A percentile compares a stretch with the other conserved stretches of the same genome.
phyloP scores from a whole-genome alignment of 1,140 invertebrate genomes.

The Argopecten irradians region DNA sequence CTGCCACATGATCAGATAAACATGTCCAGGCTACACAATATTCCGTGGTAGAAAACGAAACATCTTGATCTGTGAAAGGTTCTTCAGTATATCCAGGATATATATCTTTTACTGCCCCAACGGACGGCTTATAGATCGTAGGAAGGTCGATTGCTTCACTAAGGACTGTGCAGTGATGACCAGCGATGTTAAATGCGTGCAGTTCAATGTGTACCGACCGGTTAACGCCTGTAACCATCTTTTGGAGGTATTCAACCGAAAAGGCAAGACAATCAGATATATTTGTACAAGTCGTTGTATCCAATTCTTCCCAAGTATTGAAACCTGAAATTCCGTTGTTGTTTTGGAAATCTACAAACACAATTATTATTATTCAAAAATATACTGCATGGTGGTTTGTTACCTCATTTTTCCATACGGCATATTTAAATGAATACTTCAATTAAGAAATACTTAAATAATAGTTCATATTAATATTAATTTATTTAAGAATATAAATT shows the following conservation, averaged over 20 bases:
- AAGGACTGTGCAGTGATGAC: constrained; percentile 41
- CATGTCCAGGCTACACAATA: constrained; percentile 54
- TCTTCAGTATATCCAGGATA: neutral
- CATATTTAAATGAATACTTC: neutral
- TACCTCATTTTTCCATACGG: neutral
- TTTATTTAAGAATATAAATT: neutral
- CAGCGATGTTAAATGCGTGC: constrained; percentile 51
- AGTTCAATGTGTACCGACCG: constrained; percentile 40
- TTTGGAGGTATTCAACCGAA: constrained; percentile 37
- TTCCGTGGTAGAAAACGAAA: constrained; percentile 39
- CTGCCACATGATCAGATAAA: constrained; percentile 50
- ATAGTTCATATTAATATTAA: too few relatives aligned
- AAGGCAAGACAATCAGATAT: constrained; percentile 32
- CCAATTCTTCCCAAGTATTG: neutral
- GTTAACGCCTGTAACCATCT: neutral
- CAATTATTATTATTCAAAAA: too few relatives aligned
- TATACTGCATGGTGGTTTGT: too few relatives aligned
- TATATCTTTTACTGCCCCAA: constrained; percentile 46
- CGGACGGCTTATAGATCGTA: constrained; percentile 40
- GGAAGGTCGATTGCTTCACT: constrained; percentile 44
- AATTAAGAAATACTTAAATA: too few relatives aligned
- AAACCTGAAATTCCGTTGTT: neutral
- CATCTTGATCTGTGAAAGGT: constrained; percentile 35
- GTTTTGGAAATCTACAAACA: neutral
- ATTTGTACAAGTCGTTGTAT: neutral